Evolutionary conservation across 2,113 vertebrate genomes (phyloP), one percentile per base, ranked within the genome.

Genomic region (Microcebus griseorufus): DNA sequence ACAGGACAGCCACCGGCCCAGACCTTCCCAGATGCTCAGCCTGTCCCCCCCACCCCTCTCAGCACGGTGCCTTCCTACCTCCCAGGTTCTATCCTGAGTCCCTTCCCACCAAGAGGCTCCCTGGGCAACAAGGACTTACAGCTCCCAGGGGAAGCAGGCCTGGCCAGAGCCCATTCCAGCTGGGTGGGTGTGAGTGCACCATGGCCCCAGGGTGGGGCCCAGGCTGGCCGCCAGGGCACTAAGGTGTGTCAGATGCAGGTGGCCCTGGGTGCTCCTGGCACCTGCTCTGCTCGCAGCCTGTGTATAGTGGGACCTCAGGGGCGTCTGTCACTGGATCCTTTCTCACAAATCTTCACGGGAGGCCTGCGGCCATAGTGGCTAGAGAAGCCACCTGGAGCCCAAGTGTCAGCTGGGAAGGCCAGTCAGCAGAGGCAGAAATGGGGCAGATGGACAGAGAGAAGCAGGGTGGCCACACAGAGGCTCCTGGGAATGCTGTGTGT

Each of bases 31-130:
- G 20, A 81, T 3, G 23, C 34, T 55, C 8, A 1, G n/a, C n/a
- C 55, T 17, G 23, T 27, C 37, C 99, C 99, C 96, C 99, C 99
- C 34, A 99, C 99, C 97, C 42, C 78, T 42, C 89, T 32, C 20
- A 17, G n/a, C 60, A 86, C 9, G 34, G 72, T 48, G 22, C 23
- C 60, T 86, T 18, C 72, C 22, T 67, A 1, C 20, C 60, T 45
- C 37, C 2, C 0, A 25, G 13, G 91, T 55, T 72, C 55, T 55
- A 25, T 83, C 37, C 81, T 65, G 70, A 72, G 51, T 60, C 51
- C 65, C 51, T 58, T 69, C 48, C 27, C 22, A 23, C 78, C 51
- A 14, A 69, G 51, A 48, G 18, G 37, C 18, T 70, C 27, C 37
- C 64, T 67, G 32, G 78, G 22, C n/a, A 70, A 81, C 25, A 42